A percentile compares a stretch with the other conserved stretches of the same genome.
phyloP scores from a whole-genome alignment of 1,140 invertebrate genomes.

The Uloborus diversus region DNA sequence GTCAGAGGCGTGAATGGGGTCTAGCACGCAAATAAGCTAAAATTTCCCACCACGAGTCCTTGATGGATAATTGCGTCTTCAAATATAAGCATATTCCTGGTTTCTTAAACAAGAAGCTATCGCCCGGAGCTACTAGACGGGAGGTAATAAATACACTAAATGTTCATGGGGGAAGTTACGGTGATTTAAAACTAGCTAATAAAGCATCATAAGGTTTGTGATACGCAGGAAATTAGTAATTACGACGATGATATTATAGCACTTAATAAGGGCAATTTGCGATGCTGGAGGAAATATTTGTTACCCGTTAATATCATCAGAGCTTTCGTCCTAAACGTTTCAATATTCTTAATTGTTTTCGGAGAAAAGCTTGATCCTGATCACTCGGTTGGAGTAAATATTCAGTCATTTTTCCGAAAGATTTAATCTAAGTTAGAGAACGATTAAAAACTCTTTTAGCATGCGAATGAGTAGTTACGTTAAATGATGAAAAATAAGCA shows the following conservation, averaged over 20 bases:
- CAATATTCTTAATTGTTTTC: no score
- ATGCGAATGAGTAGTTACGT: no score
- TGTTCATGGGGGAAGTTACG: neutral
- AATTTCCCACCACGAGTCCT: neutral
- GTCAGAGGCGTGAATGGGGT: conserved; percentile 2
- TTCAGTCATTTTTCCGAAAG: no score
- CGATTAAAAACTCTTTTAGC: no score
- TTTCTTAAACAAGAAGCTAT: neutral
- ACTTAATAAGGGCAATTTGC: neutral
- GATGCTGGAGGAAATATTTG: no score
- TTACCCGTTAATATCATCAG: no score
- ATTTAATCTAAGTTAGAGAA: no score
- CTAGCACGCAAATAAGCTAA: conserved; percentile 16
- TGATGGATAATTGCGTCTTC: neutral
- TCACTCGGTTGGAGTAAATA: no score
- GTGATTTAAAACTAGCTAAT: neutral
- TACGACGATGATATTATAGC: neutral
- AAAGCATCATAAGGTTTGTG: neutral
- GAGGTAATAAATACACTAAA: neutral
- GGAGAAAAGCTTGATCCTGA: no score
- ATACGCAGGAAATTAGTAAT: neutral
- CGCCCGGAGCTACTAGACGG: neutral
- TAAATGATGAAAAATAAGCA: no score
- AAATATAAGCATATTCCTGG: neutral
- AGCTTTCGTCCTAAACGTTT: no score